Conservation (phyloP, 1,140 invertebrate genomes). For the Hycleus cichorii region DNA sequence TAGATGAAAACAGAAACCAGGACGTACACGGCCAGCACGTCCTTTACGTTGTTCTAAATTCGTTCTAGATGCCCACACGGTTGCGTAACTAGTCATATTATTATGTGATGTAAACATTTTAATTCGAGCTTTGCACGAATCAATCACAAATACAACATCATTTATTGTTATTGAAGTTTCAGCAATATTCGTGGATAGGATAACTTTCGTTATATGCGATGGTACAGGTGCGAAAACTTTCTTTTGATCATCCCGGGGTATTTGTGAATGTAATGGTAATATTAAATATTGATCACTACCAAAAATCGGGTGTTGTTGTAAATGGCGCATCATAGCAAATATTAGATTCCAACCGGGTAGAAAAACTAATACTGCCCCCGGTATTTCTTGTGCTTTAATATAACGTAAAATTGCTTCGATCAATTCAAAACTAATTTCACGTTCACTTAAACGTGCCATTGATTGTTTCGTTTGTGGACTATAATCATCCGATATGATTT, state of each 20-base stretch:
- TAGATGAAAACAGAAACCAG: constrained; percentile 85
- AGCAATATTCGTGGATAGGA: constrained; percentile 86
- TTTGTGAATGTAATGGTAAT: constrained; percentile 82
- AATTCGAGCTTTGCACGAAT: constrained; percentile 92
- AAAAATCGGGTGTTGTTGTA: constrained; percentile 71
- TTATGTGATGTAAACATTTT: constrained; percentile 93
- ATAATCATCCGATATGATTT: constrained; percentile 36
- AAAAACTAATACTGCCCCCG: constrained; percentile 86
- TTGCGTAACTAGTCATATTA: constrained; percentile 92
- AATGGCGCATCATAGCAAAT: constrained; percentile 80
- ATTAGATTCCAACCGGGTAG: constrained; percentile 93
- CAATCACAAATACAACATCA: constrained; percentile 93
- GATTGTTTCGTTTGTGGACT: constrained; percentile 54
- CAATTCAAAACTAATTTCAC: constrained; percentile 87
- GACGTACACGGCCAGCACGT: constrained; percentile 79
- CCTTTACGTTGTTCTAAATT: constrained; percentile 89
- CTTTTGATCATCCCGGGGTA: constrained; percentile 83
- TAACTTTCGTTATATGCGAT: constrained; percentile 66
- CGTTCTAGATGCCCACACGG: constrained; percentile 86
- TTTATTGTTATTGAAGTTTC: constrained; percentile 95
- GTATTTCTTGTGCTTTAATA: constrained; percentile 62
- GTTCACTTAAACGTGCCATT: constrained; percentile 75
- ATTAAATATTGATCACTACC: constrained; percentile 61
- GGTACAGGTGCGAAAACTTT: constrained; percentile 78
- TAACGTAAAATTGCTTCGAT: constrained; percentile 75